These are phyloP conservation scores for Rostratula benghalensis DNA, from an alignment of 2,113 vertebrate species.

Conservation along the genomic window DNA sequence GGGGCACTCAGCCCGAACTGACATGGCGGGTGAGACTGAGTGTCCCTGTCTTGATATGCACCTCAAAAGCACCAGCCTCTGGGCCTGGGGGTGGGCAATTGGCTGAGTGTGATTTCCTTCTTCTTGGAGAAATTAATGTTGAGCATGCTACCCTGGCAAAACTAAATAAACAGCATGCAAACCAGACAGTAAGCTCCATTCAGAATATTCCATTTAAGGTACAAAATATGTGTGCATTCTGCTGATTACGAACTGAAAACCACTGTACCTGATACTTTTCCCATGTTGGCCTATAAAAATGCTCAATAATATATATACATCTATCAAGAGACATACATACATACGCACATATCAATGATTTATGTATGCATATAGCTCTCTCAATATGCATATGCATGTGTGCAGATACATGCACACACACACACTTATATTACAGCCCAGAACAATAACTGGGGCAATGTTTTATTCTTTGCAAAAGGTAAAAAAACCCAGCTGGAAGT, in stretches of 20 bases:
- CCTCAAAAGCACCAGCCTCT: neutral
- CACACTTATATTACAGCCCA: neutral
- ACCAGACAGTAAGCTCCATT: rapidly evolving
- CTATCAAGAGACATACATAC: neutral
- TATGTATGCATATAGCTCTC: neutral
- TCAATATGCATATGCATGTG: rapidly evolving
- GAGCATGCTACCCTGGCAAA: neutral
- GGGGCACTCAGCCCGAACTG: constrained; percentile 71
- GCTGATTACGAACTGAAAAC: neutral
- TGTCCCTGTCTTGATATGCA: neutral
- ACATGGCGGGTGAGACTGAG: neutral
- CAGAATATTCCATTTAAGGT: neutral
- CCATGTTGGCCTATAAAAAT: neutral
- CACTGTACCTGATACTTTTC: neutral
- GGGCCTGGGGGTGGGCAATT: neutral
- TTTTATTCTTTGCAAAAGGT: neutral
- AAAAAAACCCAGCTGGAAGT: neutral
- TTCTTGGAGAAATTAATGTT: neutral
- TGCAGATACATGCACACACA: neutral
- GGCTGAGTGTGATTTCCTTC: neutral
- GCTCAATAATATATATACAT: neutral
- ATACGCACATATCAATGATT: neutral
- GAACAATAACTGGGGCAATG: neutral
- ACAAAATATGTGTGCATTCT: neutral
- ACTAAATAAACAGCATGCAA: neutral